Evolutionary conservation across 1,140 invertebrate genomes (phyloP).

Genomic region (Heliconius melpomene): DNA sequence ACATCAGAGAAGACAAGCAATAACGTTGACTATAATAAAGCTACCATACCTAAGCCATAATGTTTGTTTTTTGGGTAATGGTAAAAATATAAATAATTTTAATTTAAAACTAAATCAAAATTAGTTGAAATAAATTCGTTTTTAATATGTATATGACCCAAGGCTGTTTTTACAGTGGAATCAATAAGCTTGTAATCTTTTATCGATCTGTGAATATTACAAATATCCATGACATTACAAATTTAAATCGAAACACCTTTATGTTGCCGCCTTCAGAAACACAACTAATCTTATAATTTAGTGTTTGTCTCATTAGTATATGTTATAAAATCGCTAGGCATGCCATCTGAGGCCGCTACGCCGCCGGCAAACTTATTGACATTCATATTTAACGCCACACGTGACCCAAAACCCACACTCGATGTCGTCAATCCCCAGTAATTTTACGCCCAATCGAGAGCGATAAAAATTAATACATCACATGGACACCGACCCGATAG

Average conservation of each 20-base stretch:
- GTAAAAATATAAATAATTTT: neutral
- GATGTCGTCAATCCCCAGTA: constrained; percentile 60
- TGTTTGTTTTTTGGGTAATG: neutral
- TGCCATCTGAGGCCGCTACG: constrained; percentile 57
- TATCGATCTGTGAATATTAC: constrained; percentile 37
- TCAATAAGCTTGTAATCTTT: constrained; percentile 23
- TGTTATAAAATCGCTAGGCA: constrained; percentile 57
- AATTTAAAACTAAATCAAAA: constrained; percentile 6
- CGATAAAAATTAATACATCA: constrained; percentile 77
- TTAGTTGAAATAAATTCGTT: neutral
- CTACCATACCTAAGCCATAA: too few species aligned
- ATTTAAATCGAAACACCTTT: constrained; percentile 67
- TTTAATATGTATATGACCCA: neutral
- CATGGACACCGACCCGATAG: constrained; percentile 47
- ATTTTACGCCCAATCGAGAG: constrained; percentile 76
- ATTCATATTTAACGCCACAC: constrained; percentile 74
- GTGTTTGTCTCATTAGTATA: constrained; percentile 68
- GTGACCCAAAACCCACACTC: constrained; percentile 63
- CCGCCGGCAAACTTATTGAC: constrained; percentile 67
- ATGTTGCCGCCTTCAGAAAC: constrained; percentile 67
- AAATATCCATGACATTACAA: constrained; percentile 48
- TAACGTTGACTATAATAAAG: neutral
- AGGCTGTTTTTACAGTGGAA: constrained; percentile 4
- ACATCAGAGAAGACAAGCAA: too few species aligned
- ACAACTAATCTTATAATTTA: constrained; percentile 69